These are phyloP conservation scores for Hypena proboscidalis DNA, from an alignment of 2,888 invertebrate genomes.

Conservation along the genomic window DNA sequence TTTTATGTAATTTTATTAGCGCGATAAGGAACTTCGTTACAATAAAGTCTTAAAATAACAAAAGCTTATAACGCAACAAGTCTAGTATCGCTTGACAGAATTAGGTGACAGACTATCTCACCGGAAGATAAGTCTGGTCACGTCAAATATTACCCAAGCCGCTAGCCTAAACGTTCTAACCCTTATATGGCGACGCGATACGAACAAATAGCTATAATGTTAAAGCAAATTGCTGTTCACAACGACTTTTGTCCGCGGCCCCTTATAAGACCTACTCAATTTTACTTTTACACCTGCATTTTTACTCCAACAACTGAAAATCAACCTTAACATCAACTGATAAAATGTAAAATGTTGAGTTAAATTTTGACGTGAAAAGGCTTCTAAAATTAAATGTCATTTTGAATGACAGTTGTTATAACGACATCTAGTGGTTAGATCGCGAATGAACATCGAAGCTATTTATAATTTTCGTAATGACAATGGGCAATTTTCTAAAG, in stretches of 20 bases:
- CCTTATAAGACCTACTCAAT: conserved; percentile 59
- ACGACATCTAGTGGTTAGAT: conserved; percentile 64
- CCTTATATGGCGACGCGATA: conserved; percentile 75
- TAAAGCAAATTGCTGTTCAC: conserved; percentile 81
- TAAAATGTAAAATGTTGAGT: conserved; percentile 9
- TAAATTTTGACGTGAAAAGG: conserved; percentile 1
- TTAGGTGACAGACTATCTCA: too few species aligned
- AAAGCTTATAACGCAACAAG: too few species aligned
- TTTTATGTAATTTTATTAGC: too few species aligned
- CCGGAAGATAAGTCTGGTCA: conserved; percentile 31
- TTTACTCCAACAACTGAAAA: conserved; percentile 22
- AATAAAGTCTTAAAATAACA: too few species aligned
- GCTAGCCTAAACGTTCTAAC: conserved; percentile 69
- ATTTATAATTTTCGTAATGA: conserved; percentile 9
- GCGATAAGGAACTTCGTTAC: too few species aligned
- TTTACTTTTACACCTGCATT: conserved; percentile 35
- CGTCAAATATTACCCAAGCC: conserved; percentile 57
- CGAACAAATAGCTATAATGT: conserved; percentile 79
- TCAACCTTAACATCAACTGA: conserved; percentile 24
- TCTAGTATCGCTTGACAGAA: too few species aligned
- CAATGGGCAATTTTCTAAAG: conserved; percentile 16
- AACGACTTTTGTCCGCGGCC: conserved; percentile 68
- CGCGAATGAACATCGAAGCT: conserved; percentile 38
- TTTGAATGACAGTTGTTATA: conserved; percentile 65
- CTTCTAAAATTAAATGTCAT: conserved; percentile 69